phyloP scores from a whole-genome alignment of 2,888 invertebrate genomes.

The Brenthis daphne region DNA sequence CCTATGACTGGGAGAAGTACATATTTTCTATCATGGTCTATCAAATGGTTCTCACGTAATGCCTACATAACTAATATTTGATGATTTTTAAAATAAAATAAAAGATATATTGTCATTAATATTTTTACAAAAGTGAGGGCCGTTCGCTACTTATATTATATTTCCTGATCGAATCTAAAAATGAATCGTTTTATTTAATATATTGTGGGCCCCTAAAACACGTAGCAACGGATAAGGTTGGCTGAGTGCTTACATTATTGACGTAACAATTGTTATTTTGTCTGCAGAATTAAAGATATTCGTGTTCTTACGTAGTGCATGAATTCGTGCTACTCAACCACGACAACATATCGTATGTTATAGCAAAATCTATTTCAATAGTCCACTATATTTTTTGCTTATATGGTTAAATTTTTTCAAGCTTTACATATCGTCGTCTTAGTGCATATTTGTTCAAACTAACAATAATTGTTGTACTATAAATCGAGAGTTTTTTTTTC shows the following conservation, averaged over 20 bases:
- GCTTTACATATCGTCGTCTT: not conserved
- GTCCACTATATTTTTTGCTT: not conserved
- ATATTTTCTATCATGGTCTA: too few relatives aligned
- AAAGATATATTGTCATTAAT: too few relatives aligned
- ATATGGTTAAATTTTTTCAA: not conserved
- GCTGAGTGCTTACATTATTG: conserved; percentile 25
- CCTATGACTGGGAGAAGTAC: too few relatives aligned
- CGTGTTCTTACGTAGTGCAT: conserved; percentile 17
- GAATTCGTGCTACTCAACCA: conserved; percentile 16
- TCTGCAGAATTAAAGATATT: conserved; percentile 23
- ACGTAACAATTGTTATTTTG: conserved; percentile 29
- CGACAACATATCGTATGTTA: conserved; percentile 8
- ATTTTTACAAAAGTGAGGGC: too few relatives aligned
- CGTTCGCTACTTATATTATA: too few relatives aligned
- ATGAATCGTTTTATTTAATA: not conserved
- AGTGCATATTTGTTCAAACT: too few relatives aligned
- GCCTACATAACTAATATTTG: too few relatives aligned
- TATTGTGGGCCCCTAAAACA: not conserved
- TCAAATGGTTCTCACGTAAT: too few relatives aligned
- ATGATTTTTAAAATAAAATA: too few relatives aligned
- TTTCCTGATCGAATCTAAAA: too few relatives aligned
- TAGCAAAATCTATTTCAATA: not conserved
- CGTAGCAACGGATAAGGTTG: conserved; percentile 27
- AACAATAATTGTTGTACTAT: too few relatives aligned
- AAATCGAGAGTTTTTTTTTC: too few relatives aligned